phyloP scores from a whole-genome alignment of 2,113 vertebrate species.

The Hippopotamus amphibius region DNA sequence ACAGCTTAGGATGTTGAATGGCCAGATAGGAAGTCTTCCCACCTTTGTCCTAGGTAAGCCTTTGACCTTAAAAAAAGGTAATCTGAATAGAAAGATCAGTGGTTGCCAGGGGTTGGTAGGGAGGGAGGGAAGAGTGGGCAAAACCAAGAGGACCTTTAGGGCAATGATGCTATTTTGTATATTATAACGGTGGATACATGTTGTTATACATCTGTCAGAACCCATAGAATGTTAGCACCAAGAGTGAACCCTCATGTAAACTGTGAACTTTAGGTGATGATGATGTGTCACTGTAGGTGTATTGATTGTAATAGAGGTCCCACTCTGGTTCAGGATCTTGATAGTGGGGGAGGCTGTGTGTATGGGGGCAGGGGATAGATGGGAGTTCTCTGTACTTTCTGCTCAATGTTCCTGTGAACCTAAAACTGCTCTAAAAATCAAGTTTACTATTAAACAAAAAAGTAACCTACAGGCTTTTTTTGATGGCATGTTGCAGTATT shows the following conservation, averaged over 20 bases:
- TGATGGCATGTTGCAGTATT: neutral
- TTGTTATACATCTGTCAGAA: neutral
- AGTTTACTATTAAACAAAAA: neutral
- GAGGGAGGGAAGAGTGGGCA: neutral
- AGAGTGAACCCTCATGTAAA: neutral
- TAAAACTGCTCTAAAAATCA: neutral
- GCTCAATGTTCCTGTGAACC: neutral
- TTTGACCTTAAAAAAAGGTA: neutral
- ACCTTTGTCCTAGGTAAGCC: neutral
- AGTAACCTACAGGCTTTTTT: neutral
- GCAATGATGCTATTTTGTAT: neutral
- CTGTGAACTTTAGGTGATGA: neutral
- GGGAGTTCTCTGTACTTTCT: neutral
- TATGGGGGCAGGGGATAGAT: neutral
- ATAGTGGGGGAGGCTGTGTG: neutral
- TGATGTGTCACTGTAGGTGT: neutral
- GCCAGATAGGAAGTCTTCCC: neutral
- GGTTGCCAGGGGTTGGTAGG: neutral
- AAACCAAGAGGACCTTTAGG: neutral
- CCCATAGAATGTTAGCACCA: neutral
- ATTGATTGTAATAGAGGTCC: neutral
- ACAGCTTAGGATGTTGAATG: neutral
- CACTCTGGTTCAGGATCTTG: neutral
- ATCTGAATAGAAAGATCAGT: neutral
- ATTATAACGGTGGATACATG: neutral